A percentile compares a stretch with the other conserved stretches of the same genome.
Conservation (phyloP, 2,888 invertebrate species). For the Encarsia formosa region DNA sequence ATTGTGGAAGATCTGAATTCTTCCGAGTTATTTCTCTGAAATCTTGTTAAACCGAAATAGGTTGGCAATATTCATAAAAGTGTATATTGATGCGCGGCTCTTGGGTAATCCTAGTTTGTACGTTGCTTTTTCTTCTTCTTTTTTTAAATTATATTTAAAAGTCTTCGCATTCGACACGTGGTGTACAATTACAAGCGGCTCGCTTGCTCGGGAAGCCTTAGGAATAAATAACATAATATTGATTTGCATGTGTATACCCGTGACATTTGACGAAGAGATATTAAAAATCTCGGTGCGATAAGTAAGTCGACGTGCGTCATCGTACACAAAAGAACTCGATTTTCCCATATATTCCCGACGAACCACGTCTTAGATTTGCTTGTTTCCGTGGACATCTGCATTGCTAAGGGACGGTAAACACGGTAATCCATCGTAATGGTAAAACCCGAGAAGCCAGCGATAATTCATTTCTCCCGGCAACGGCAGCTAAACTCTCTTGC, state of each 20-base stretch:
- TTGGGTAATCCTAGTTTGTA: too few relatives aligned
- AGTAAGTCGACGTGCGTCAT: too few relatives aligned
- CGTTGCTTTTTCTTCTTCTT: slow-evolving; percentile 14
- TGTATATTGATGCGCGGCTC: too few relatives aligned
- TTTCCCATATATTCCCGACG: too few relatives aligned
- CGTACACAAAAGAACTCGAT: neutral
- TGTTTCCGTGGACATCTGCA: neutral
- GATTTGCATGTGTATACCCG: slow-evolving; percentile 21
- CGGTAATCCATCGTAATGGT: neutral
- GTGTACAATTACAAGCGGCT: slow-evolving; percentile 25
- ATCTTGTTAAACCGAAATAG: neutral
- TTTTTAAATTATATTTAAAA: slow-evolving; percentile 18
- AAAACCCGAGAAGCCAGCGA: too few relatives aligned
- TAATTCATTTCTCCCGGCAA: too few relatives aligned
- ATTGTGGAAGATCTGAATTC: neutral
- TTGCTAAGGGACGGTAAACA: neutral
- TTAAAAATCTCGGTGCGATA: slow-evolving; percentile 17
- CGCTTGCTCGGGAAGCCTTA: slow-evolving; percentile 27
- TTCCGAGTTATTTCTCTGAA: neutral
- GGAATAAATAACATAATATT: slow-evolving; percentile 20
- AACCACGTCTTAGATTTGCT: too few relatives aligned
- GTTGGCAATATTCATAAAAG: too few relatives aligned
- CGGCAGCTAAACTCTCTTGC: too few relatives aligned
- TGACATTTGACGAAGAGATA: slow-evolving; percentile 22
- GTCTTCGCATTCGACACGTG: slow-evolving; percentile 15